phyloP scores from a whole-genome alignment of 1,140 invertebrate species.

The Catajapyx aquilonaris region DNA sequence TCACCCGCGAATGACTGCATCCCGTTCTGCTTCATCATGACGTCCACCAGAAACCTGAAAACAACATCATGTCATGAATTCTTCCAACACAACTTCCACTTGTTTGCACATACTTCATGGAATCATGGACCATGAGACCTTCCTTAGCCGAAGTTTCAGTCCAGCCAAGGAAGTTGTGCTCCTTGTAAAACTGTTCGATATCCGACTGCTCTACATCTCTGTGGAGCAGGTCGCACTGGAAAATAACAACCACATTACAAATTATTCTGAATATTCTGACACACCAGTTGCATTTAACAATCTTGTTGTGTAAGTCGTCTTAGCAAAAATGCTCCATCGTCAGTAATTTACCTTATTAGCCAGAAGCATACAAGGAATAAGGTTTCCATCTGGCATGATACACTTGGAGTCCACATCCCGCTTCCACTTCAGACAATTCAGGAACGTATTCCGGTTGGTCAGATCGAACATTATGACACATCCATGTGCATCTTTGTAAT shows the following conservation, averaged over 20 bases:
- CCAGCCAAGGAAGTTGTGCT: conserved; percentile 36
- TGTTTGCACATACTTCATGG: conserved; percentile 27
- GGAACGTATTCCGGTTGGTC: conserved; percentile 30
- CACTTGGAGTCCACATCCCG: conserved; percentile 36
- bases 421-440: conserved; percentile 35
- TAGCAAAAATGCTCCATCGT: no score
- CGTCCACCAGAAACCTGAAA: conserved; percentile 20
- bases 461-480: conserved; percentile 39
- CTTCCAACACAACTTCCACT: no score
- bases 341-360: conserved; percentile 32
- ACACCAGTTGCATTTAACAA: background rate
- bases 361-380: conserved; percentile 32
- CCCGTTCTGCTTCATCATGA: conserved; percentile 21
- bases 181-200: conserved; percentile 32
- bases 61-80: no score
- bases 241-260: conserved; percentile 9
- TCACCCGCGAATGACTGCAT: no score
- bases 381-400: conserved; percentile 26
- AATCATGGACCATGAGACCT: conserved; percentile 34
- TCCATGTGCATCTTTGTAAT: conserved; percentile 37
- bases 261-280: background rate
- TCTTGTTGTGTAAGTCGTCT: no score
- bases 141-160: conserved; percentile 36
- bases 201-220: conserved; percentile 30
- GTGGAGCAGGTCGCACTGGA: conserved; percentile 29